phyloP scores from a whole-genome alignment of 1,140 invertebrate species.

The Aphelinus atriplicis region DNA sequence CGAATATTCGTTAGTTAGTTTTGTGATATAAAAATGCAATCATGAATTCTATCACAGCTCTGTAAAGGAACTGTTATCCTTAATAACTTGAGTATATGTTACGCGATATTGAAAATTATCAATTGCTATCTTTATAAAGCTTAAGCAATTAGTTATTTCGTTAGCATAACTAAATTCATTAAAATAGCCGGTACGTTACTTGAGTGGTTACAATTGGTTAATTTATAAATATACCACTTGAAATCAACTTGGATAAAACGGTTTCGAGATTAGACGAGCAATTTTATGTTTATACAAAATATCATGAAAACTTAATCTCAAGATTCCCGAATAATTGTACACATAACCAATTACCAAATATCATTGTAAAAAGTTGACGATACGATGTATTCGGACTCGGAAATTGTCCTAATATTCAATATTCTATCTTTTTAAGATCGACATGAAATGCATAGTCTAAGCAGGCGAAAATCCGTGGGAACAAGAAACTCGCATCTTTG shows the following conservation, averaged over 20 bases:
- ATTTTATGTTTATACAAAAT: constrained; percentile 28
- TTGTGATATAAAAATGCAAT: constrained; percentile 42
- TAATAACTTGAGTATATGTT: constrained; percentile 30
- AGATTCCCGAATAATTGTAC: not conserved
- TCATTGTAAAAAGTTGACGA: constrained; percentile 4
- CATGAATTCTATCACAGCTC: constrained; percentile 36
- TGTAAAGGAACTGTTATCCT: constrained; percentile 16
- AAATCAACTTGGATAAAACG: constrained; percentile 20
- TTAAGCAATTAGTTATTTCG: constrained; percentile 34
- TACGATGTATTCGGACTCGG: too few relatives aligned
- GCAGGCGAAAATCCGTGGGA: constrained; percentile 40
- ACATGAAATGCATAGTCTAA: constrained; percentile 25
- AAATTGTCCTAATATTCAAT: constrained; percentile 19
- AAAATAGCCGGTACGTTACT: constrained; percentile 26
- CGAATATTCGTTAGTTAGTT: constrained; percentile 40
- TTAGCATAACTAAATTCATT: constrained; percentile 34
- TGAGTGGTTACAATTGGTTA: constrained; percentile 34
- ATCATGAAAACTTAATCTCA: constrained; percentile 1
- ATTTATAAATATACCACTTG: constrained; percentile 28
- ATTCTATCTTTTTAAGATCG: constrained; percentile 6
- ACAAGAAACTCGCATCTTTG: constrained; percentile 46
- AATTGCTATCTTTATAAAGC: constrained; percentile 34
- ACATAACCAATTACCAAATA: not conserved
- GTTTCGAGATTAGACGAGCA: constrained; percentile 9
- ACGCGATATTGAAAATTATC: constrained; percentile 21